Evolutionary conservation across 2,113 vertebrate species (phyloP), one percentile per base, ranked within the genome.

Genomic region (Hippocampus mohnikei): DNA sequence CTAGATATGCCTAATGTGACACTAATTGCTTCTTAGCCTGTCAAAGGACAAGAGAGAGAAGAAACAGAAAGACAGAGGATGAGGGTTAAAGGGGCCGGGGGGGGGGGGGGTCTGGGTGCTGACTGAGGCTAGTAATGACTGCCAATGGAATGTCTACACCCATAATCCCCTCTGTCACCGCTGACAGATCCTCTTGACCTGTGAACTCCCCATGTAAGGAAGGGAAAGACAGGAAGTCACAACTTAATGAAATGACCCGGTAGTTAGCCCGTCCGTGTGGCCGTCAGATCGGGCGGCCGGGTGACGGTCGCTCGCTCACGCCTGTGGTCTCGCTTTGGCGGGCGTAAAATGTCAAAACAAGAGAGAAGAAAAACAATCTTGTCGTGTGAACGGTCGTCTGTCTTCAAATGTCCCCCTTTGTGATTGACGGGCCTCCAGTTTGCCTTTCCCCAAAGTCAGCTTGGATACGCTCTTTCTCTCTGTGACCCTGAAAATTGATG

Each of bases 151-250:
- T 91, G 89, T 87, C 89, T 88, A 83, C 84, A 86, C 87, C 90
- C 87, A 92, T 92, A 92, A 93, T 92, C 91, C 89, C 83, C 83
- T 87, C 85, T 91, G 90, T 91, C 87, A 86, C 82, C 20, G 84
- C 86, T 87, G 90, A 92, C 90, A 92, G 92, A 92, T 92, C 87
- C 89, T 90, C 91, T 93, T 93, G 92, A 92, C 90, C 91, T 88
- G 84, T 88, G 90, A 91, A 84, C 88, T 50, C 70, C 63, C 71
- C 81, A 88, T 87, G 87, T 90, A 87, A 84, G 80, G 78, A 84
- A 88, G 76, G 83, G 65, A 84, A 89, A 87, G 78, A 91, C 80
- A 83, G 88, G 87, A 91, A 90, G 86, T 87, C 84, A 85, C 89
- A 89, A 86, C 87, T 91, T 91, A 88, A 90, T 89, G 71, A 86